These are phyloP conservation scores for Setipinna tenuifilis DNA, from an alignment of 2,797 vertebrate species.

Conservation along the genomic window DNA sequence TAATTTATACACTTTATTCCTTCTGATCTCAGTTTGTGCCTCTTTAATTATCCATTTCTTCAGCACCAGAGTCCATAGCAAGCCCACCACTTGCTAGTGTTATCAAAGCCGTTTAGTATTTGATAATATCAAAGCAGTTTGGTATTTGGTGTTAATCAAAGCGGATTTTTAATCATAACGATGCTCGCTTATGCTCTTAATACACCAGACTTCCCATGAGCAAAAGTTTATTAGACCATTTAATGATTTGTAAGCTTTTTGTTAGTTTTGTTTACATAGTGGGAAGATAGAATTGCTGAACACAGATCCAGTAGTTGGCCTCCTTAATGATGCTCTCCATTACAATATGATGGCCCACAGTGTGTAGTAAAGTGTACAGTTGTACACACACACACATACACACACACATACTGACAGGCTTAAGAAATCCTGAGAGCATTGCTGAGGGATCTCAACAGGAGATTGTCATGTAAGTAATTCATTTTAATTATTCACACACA, in stretches of 20 bases:
- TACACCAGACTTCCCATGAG: neutral
- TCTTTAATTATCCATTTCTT: neutral
- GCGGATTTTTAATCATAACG: neutral
- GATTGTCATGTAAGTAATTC: neutral
- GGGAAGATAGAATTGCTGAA: neutral
- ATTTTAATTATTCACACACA: neutral
- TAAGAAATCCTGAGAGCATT: neutral
- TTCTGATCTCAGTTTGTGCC: slow-evolving; percentile 4
- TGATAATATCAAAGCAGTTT: slow-evolving; percentile 2
- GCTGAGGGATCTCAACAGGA: neutral
- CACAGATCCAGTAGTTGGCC: neutral
- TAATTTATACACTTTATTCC: neutral
- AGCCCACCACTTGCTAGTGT: neutral
- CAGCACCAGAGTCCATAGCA: neutral
- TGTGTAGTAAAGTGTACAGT: neutral
- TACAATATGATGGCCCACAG: neutral
- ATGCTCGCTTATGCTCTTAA: neutral
- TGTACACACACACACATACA: neutral
- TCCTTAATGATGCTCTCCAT: neutral
- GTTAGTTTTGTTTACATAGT: neutral
- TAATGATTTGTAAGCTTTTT: neutral
- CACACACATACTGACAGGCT: neutral
- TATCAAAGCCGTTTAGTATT: neutral
- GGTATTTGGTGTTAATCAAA: too few relatives aligned
- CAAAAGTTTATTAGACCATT: neutral